A percentile compares a stretch with the other conserved stretches of the same genome.
Conservation (phyloP, 2,888 invertebrate species). For the Cephus spinipes region DNA sequence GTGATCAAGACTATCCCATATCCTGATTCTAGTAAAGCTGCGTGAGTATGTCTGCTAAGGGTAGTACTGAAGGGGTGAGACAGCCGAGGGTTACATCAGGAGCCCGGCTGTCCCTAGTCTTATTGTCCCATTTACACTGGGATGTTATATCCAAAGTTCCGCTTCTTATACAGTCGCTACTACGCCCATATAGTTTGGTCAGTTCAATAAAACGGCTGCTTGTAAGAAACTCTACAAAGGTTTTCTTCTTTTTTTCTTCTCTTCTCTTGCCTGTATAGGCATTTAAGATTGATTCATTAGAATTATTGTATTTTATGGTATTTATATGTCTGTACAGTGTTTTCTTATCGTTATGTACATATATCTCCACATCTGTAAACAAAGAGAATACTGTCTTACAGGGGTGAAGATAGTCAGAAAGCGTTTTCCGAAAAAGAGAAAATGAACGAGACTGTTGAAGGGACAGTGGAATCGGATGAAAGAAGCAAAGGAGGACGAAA, state of each 20-base stretch:
- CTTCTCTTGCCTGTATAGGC: neutral
- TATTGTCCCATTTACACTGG: conserved; percentile 40
- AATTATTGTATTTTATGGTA: neutral
- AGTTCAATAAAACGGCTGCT: neutral
- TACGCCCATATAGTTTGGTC: conserved; percentile 3
- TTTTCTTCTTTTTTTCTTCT: neutral
- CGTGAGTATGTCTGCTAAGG: conserved; percentile 21
- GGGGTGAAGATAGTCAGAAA: neutral
- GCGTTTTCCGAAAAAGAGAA: neutral
- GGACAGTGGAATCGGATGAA: conserved; percentile 15
- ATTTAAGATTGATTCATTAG: neutral
- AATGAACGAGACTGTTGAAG: neutral
- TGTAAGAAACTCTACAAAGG: neutral
- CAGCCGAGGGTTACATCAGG: conserved; percentile 8
- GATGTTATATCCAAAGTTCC: conserved; percentile 15
- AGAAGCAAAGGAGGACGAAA: conserved; percentile 31
- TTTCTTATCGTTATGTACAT: neutral
- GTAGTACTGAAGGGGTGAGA: conserved; percentile 13
- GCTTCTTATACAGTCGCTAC: neutral
- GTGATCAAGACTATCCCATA: conserved; percentile 28
- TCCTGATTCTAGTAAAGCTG: conserved; percentile 22
- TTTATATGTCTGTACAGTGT: neutral
- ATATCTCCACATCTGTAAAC: neutral
- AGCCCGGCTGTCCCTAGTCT: conserved; percentile 18
- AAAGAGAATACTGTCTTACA: neutral